A percentile compares a stretch with the other conserved stretches of the same genome.
Conservation (phyloP, 2,888 invertebrate species). For the Chalcosyrphus nemorum region DNA sequence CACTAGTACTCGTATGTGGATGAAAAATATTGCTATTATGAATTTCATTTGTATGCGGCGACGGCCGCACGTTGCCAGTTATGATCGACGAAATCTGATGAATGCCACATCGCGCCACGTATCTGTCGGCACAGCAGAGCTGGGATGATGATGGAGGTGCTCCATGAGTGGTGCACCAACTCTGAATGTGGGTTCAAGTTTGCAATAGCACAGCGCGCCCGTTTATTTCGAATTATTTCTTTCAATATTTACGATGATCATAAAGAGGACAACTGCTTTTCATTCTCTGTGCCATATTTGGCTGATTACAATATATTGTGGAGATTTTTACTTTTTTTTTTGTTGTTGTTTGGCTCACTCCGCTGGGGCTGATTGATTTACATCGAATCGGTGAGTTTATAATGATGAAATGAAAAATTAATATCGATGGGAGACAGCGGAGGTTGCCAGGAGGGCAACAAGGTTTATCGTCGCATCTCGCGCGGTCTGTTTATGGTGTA, state of each 20-base stretch:
- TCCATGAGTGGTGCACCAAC: slow-evolving; percentile 18
- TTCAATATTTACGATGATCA: slow-evolving; percentile 70
- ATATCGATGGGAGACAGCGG: slow-evolving; percentile 41
- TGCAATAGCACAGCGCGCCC: slow-evolving; percentile 41
- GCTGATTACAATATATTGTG: slow-evolving; percentile 55
- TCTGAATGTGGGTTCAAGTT: slow-evolving; percentile 54
- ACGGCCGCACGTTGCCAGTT: slow-evolving; percentile 48
- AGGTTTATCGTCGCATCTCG: slow-evolving; percentile 60
- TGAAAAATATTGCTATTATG: slow-evolving; percentile 44
- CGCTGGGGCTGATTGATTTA: slow-evolving; percentile 68
- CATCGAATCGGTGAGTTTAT: slow-evolving; percentile 72
- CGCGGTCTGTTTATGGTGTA: slow-evolving; percentile 67
- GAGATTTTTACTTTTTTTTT: slow-evolving; percentile 18
- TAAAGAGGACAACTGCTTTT: slow-evolving; percentile 73
- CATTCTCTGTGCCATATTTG: slow-evolving; percentile 68
- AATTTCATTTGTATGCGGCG: slow-evolving; percentile 15
- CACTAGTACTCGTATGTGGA: slow-evolving; percentile 5
- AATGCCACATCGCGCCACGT: slow-evolving; percentile 57
- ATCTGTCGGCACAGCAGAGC: no score
- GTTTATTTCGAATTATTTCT: slow-evolving; percentile 69
- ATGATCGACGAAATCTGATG: slow-evolving; percentile 69
- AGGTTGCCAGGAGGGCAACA: slow-evolving; percentile 17
- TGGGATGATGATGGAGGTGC: slow-evolving; percentile 56
- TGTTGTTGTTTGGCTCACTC: slow-evolving; percentile 11
- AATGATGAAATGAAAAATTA: slow-evolving; percentile 73